Evolutionary conservation across 2,113 vertebrate species (phyloP).

Genomic region (Empidonax traillii): DNA sequence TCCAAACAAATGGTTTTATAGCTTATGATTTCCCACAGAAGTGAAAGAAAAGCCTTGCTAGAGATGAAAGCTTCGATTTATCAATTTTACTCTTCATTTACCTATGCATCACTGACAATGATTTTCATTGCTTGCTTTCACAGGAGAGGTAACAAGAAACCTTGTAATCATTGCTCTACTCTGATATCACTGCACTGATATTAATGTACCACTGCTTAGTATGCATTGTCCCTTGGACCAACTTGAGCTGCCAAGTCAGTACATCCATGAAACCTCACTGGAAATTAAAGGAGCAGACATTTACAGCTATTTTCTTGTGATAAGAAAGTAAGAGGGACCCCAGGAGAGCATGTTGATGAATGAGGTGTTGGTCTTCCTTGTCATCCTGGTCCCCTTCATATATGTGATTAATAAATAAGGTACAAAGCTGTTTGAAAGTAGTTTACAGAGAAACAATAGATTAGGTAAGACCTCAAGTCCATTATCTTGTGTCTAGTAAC

Average conservation of each 20-base stretch:
- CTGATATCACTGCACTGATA: not conserved
- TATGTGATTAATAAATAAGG: not conserved
- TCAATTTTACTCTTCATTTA: not conserved
- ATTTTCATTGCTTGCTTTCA: not conserved
- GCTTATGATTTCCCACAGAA: not conserved
- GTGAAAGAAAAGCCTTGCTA: not conserved
- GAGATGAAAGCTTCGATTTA: not conserved
- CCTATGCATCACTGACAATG: not conserved
- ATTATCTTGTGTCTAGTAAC: not conserved
- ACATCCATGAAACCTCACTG: not conserved
- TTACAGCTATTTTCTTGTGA: not conserved
- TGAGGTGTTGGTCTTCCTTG: not conserved
- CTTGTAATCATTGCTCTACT: not conserved
- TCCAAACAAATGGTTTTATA: not conserved
- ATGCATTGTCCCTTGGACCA: not conserved
- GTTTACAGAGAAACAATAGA: not conserved
- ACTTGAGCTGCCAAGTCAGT: accelerated
- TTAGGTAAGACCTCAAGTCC: not conserved
- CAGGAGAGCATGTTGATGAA: not conserved
- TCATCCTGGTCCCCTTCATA: not conserved
- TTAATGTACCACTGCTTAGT: not conserved
- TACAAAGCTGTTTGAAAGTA: not conserved
- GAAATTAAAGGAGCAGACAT: not conserved
- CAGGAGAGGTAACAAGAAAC: not conserved
- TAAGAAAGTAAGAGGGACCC: not conserved